Evolutionary conservation across 2,113 vertebrate species (phyloP).

Genomic region (Apodemus sylvaticus): DNA sequence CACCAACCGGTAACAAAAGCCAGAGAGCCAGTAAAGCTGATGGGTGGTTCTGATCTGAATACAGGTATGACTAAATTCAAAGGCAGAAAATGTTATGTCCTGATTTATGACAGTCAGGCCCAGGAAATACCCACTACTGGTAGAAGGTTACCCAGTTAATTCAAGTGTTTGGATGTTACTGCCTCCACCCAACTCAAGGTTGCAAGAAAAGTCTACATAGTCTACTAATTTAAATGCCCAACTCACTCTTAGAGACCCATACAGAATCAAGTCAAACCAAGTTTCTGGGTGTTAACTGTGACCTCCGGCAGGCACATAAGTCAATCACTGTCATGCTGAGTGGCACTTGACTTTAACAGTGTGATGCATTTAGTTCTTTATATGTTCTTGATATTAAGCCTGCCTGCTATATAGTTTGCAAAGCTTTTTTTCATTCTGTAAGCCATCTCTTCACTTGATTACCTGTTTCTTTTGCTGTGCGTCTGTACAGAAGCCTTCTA

Average conservation of each 20-base stretch:
- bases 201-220: background rate
- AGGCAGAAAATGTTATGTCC: background rate
- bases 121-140: background rate
- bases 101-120: background rate
- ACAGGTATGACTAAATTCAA: background rate
- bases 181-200: fast-evolving
- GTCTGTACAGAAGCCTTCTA: background rate
- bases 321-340: background rate
- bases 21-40: background rate
- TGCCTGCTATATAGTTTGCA: background rate
- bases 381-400: background rate
- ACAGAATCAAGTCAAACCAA: background rate
- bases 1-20: background rate
- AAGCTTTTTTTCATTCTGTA: background rate
- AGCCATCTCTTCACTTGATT: background rate
- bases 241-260: background rate
- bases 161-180: background rate
- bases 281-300: background rate
- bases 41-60: background rate
- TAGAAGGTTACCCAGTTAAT: background rate
- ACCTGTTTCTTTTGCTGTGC: background rate
- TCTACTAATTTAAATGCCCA: background rate
- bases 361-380: background rate
- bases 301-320: background rate
- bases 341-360: background rate